These are phyloP conservation scores for Melitaea cinxia DNA, from an alignment of 1,140 invertebrate genomes.

Conservation along the genomic window DNA sequence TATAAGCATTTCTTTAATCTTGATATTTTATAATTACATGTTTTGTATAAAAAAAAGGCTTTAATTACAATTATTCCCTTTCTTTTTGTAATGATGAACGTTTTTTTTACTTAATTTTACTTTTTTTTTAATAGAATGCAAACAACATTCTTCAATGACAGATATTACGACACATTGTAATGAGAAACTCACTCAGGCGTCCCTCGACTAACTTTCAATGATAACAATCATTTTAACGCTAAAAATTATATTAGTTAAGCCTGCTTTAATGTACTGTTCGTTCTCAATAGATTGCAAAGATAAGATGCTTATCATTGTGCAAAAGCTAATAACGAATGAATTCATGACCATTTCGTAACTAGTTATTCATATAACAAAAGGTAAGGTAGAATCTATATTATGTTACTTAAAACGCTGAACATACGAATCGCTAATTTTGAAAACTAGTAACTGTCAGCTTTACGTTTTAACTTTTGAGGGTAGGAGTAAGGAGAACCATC, in stretches of 20 bases:
- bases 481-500: too few relatives aligned
- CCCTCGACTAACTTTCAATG: background rate
- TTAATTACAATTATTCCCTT: too few relatives aligned
- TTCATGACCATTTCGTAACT: background rate
- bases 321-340: slow-evolving; percentile 5
- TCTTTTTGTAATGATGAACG: too few relatives aligned
- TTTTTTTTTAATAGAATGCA: too few relatives aligned
- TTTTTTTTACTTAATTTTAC: too few relatives aligned
- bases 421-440: too few relatives aligned
- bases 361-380: background rate
- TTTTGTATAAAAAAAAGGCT: too few relatives aligned
- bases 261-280: background rate
- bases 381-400: background rate
- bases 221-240: slow-evolving; percentile 4
- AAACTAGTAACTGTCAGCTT: too few relatives aligned
- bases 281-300: slow-evolving; percentile 3
- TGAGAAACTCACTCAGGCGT: background rate
- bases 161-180: background rate
- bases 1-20: background rate
- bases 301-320: background rate
- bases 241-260: slow-evolving; percentile 1
- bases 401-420: too few relatives aligned
- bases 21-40: too few relatives aligned
- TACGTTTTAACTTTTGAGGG: too few relatives aligned
- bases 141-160: too few relatives aligned